Conservation (phyloP, 2,888 invertebrate species). For the Tolmerus cingulatus region DNA sequence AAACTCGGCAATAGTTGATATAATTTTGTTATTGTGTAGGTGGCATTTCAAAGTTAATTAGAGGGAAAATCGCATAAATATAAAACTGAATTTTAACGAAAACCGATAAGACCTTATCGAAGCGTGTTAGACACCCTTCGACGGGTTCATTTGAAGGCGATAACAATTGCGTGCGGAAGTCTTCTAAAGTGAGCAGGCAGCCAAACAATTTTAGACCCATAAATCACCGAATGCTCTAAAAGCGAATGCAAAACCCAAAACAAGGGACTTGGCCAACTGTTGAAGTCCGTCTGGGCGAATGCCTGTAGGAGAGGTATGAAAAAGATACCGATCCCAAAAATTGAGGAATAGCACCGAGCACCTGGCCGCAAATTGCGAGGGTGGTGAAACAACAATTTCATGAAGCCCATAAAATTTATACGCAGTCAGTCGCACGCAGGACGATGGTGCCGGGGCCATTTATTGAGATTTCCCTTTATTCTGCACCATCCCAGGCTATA, state of each 20-base stretch:
- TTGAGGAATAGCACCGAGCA: neutral
- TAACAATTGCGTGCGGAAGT: slow-evolving; percentile 8
- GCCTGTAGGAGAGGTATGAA: neutral
- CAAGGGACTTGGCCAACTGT: slow-evolving; percentile 46
- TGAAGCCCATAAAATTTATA: slow-evolving; percentile 43
- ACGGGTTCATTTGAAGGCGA: neutral
- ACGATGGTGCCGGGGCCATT: slow-evolving; percentile 29
- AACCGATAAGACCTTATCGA: neutral
- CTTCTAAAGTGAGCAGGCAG: neutral
- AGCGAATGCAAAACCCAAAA: slow-evolving; percentile 17
- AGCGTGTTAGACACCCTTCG: neutral
- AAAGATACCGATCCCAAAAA: neutral
- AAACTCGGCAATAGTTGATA: neutral
- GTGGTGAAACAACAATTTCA: slow-evolving; percentile 45
- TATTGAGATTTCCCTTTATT: slow-evolving; percentile 45
- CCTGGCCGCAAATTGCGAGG: slow-evolving; percentile 48
- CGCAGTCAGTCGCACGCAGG: slow-evolving; percentile 22
- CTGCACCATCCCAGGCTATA: slow-evolving; percentile 45
- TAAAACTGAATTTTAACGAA: neutral
- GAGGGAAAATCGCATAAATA: neutral
- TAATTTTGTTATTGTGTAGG: neutral
- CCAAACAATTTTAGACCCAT: slow-evolving; percentile 33
- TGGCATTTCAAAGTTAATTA: neutral
- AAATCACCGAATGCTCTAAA: slow-evolving; percentile 43
- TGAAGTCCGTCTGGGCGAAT: slow-evolving; percentile 28